These are phyloP conservation scores for Tromatobia lineatoria DNA, from an alignment of 2,888 invertebrate genomes.

Conservation along the genomic window DNA sequence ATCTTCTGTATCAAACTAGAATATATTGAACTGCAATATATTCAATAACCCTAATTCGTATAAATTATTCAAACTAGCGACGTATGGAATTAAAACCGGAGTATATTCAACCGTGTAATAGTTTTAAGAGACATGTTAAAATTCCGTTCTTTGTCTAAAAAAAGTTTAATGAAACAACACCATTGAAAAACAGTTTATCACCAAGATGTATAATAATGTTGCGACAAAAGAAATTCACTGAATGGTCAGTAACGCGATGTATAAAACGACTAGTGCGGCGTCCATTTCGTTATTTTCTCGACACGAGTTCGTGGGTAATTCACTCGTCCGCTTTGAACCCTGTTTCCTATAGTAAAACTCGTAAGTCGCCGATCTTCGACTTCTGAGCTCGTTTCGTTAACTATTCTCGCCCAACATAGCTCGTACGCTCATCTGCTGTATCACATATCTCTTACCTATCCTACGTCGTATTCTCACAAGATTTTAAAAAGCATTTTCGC, in stretches of 20 bases:
- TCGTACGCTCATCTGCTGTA: constrained; percentile 24
- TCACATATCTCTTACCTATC: constrained; percentile 48
- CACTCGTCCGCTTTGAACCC: constrained; percentile 17
- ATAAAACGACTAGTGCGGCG: not conserved
- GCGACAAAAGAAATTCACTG: not conserved
- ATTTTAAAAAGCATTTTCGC: constrained; percentile 4
- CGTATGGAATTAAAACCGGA: no score
- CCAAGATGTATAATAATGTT: not conserved
- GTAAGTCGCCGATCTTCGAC: constrained; percentile 13
- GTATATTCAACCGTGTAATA: no score
- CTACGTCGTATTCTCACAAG: constrained; percentile 32
- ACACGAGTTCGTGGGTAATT: not conserved
- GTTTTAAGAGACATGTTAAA: not conserved
- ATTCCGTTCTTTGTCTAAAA: not conserved
- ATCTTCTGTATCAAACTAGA: not conserved
- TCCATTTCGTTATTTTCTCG: not conserved
- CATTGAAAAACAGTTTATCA: not conserved
- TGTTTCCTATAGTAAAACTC: constrained; percentile 27
- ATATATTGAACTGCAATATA: not conserved
- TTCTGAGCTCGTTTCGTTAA: not conserved
- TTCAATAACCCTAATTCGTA: not conserved
- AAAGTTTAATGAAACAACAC: not conserved
- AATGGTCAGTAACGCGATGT: not conserved
- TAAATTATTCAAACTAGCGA: no score
- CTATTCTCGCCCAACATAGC: not conserved